Percentiles rank a stretch among this genome's conserved stretches.
Conservation (phyloP, 2,888 invertebrate species). For the Agonopterix subpropinquella region DNA sequence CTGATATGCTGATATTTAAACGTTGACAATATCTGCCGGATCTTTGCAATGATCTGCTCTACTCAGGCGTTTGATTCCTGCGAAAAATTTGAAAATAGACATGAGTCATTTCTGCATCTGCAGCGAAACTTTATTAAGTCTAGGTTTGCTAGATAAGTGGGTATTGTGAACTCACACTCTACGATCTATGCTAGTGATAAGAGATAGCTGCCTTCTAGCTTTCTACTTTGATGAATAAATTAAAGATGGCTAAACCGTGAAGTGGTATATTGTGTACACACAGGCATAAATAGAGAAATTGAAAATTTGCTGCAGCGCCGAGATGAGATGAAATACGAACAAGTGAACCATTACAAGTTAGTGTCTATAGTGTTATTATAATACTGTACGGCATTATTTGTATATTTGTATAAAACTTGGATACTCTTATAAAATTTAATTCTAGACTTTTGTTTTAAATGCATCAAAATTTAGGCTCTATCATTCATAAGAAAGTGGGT, state of each 20-base stretch:
- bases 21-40: conserved; percentile 85
- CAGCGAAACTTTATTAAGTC: conserved; percentile 26
- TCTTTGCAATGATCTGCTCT: conserved; percentile 90
- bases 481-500: conserved; percentile 57
- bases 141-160: conserved; percentile 13
- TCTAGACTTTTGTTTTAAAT: conserved; percentile 54
- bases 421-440: conserved; percentile 62
- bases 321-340: conserved; percentile 16
- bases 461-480: conserved; percentile 69
- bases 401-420: conserved; percentile 65
- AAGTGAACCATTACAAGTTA: not conserved
- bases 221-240: conserved; percentile 45
- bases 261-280: conserved; percentile 20
- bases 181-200: conserved; percentile 53
- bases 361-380: conserved; percentile 32
- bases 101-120: conserved; percentile 48
- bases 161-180: conserved; percentile 41
- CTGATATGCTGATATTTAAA: conserved; percentile 80
- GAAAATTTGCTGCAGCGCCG: conserved; percentile 35
- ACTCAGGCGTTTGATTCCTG: conserved; percentile 94
- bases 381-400: conserved; percentile 59
- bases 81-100: conserved; percentile 66
- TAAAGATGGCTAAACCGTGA: conserved; percentile 34
- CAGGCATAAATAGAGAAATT: conserved; percentile 28
- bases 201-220: conserved; percentile 43